Evolutionary conservation across 2,888 invertebrate species (phyloP), one percentile per base, ranked within the genome.

Genomic region (Lissocephala sabroskyi): DNA sequence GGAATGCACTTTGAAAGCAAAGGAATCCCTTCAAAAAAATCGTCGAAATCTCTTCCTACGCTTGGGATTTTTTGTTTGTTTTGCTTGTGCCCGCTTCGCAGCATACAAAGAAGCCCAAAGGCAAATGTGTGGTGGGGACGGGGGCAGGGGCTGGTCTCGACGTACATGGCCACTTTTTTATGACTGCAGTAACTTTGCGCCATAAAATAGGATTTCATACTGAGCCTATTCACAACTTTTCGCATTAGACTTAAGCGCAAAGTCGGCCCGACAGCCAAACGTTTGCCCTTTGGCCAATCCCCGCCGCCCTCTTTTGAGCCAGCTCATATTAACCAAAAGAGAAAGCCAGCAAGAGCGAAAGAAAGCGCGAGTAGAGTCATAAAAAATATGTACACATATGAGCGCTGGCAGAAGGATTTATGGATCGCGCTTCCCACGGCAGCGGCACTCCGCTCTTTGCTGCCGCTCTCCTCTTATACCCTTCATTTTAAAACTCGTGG

Each of bases 181-280:
- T 71, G 78, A 71, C 71, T 71, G 71, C 71, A 78, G 71, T 71
- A 71, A 78, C 71, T 71, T 71, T 71, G 59, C 62, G 57, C 71
- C 71, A 71, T 71, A 71, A 71, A 71, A 71, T 78, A 71, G 71
- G 78, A 71, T 71, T 71, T 71, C 78, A 73, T 71, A 75, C 71
- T 71, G 71, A 71, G 71, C 71, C 71, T 71, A 71, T 71, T 78
- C 78, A 78, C 71, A 71, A 71, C 71, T 71, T 71, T 71, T 75
- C 78, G 71, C 71, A 71, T 71, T 71, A 71, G 71, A 78, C 71
- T 78, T 78, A 78, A 71, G 78, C 78, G 79, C 56, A 71, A 71
- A 71, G 79, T 52, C 66, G n/a, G n/a, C 62, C 76, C 57, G 62
- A 54, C 59, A 75, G 62, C 57, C 48, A 29, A 29, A 10, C 13